phyloP scores from a whole-genome alignment of 2,113 vertebrate species.

The Cichladusa arquata region DNA sequence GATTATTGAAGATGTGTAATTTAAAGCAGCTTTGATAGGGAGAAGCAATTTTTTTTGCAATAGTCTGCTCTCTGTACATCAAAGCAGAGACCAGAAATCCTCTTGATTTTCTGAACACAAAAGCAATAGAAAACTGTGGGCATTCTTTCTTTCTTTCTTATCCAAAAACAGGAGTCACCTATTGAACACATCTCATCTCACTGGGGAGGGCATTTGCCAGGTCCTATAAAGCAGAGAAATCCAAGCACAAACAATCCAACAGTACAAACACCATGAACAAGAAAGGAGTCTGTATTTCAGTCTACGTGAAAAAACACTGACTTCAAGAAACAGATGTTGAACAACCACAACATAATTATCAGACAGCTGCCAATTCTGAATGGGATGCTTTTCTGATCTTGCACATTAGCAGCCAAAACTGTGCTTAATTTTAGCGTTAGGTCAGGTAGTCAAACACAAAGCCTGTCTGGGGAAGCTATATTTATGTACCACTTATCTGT shows the following conservation, averaged over 20 bases:
- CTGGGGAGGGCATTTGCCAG: neutral
- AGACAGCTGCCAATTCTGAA: neutral
- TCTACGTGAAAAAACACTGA: neutral
- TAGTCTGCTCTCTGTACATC: neutral
- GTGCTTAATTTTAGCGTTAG: constrained; percentile 17
- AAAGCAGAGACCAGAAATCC: neutral
- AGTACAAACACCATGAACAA: neutral
- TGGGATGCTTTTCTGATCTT: neutral
- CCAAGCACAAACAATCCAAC: neutral
- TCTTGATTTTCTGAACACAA: neutral
- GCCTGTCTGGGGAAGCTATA: neutral
- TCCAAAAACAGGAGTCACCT: neutral
- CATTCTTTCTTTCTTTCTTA: neutral
- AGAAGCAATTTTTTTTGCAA: neutral
- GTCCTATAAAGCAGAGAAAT: neutral
- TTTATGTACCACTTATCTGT: constrained; percentile 22
- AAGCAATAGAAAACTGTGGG: neutral
- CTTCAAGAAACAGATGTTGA: neutral
- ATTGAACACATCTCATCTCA: neutral
- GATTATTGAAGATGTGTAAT: neutral
- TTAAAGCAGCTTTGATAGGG: neutral
- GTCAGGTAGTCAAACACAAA: constrained; percentile 32
- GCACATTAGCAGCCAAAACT: neutral
- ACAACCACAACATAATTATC: neutral
- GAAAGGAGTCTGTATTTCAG: neutral